These are phyloP conservation scores for Hemibagrus guttatus DNA, from an alignment of 2,797 vertebrate genomes.

Conservation along the genomic window DNA sequence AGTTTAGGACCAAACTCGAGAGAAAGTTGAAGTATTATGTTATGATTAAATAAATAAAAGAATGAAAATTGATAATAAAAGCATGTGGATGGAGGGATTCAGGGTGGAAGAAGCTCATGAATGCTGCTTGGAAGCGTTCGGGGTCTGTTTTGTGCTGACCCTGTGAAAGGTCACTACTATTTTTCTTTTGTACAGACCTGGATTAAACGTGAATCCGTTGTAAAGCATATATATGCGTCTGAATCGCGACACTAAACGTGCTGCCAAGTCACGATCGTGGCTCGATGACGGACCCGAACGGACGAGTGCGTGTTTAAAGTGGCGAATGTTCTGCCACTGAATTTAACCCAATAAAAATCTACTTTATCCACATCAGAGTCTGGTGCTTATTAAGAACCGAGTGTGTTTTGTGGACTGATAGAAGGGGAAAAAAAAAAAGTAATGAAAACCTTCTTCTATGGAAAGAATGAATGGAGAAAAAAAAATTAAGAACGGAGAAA, in stretches of 20 bases:
- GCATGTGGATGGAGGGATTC: too few species aligned
- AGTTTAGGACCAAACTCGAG: not conserved
- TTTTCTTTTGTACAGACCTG: not conserved
- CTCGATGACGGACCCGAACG: not conserved
- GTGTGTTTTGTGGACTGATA: not conserved
- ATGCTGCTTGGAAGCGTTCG: not conserved
- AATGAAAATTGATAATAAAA: too few species aligned
- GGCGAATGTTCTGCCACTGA: constrained; percentile 51
- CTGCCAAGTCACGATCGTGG: constrained; percentile 59
- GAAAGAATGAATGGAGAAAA: not conserved
- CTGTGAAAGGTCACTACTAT: not conserved
- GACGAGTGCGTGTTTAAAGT: constrained; percentile 47
- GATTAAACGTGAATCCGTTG: not conserved
- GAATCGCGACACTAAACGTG: constrained; percentile 39
- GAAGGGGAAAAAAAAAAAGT: not conserved
- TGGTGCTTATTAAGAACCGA: not conserved
- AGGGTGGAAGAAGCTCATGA: not conserved
- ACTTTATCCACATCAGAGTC: not conserved
- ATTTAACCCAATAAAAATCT: constrained; percentile 49
- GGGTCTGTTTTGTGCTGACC: not conserved
- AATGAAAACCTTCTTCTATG: not conserved
- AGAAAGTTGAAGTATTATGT: not conserved
- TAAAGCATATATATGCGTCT: not conserved
- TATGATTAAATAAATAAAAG: not conserved
- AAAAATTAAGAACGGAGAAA: not conserved